These are phyloP conservation scores for Bombus haemorrhoidalis DNA, from an alignment of 1,140 invertebrate species.

Conservation along the genomic window DNA sequence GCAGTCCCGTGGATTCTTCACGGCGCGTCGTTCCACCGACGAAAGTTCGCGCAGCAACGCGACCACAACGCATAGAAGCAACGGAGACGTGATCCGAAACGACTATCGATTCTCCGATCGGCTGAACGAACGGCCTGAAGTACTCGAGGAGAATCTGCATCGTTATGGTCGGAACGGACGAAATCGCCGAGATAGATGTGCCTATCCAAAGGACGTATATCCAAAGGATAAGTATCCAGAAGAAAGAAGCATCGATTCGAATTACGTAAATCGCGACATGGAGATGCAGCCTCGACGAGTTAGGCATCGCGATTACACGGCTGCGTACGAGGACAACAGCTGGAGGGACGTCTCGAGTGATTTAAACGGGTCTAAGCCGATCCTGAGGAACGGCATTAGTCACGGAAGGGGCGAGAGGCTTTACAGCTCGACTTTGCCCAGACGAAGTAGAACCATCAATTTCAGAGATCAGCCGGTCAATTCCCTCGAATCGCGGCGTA, in stretches of 20 bases:
- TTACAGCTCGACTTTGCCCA: constrained; percentile 69
- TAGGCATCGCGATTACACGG: constrained; percentile 31
- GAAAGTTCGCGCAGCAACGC: not conserved
- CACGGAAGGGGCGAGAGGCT: constrained; percentile 36
- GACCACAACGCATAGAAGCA: not conserved
- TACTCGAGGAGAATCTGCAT: not conserved
- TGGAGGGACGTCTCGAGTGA: constrained; percentile 2
- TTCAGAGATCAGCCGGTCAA: constrained; percentile 66
- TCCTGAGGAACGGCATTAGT: constrained; percentile 54
- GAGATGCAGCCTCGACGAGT: constrained; percentile 19
- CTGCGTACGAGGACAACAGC: constrained; percentile 5
- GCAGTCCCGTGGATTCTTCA: constrained; percentile 62
- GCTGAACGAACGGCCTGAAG: not conserved
- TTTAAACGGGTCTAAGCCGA: constrained; percentile 44
- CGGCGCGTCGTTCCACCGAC: constrained; percentile 40
- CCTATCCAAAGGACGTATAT: not conserved
- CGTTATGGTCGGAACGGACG: not conserved
- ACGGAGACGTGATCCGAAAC: constrained; percentile 46
- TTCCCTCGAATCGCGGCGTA: constrained; percentile 49
- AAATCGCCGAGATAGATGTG: constrained; percentile 18
- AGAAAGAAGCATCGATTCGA: not conserved
- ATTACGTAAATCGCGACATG: constrained; percentile 20
- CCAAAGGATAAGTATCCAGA: not conserved
- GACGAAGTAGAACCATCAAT: constrained; percentile 64
- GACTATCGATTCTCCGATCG: not conserved